Conservation (phyloP, 1,140 invertebrate species). For the Hylaeus anthracinus region DNA sequence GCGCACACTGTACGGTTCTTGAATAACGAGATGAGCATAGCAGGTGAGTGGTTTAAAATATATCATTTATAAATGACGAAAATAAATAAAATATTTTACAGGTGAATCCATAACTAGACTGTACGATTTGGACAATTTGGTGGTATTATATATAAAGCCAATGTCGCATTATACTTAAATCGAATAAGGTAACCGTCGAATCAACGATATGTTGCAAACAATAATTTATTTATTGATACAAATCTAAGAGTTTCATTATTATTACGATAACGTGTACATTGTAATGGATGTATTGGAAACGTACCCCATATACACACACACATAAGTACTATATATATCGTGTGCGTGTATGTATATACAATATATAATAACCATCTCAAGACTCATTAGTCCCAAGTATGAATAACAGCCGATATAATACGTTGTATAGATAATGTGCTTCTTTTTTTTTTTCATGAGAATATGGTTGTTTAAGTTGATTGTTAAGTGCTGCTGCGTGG, state of each 20-base stretch:
- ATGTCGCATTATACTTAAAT: slow-evolving; percentile 68
- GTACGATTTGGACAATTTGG: slow-evolving; percentile 77
- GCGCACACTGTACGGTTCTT: slow-evolving; percentile 81
- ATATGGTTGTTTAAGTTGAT: slow-evolving; percentile 32
- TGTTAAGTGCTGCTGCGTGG: slow-evolving; percentile 34
- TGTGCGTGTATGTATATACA: too few species aligned
- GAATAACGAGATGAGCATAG: slow-evolving; percentile 83
- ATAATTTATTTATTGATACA: slow-evolving; percentile 70
- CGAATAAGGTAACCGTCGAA: slow-evolving; percentile 53
- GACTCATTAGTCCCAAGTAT: slow-evolving; percentile 35
- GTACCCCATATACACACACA: slow-evolving; percentile 9
- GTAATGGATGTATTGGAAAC: slow-evolving; percentile 54
- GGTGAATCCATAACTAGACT: slow-evolving; percentile 76
- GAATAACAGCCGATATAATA: slow-evolving; percentile 36
- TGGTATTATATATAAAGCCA: slow-evolving; percentile 77
- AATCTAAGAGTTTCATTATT: slow-evolving; percentile 43
- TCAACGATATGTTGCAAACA: slow-evolving; percentile 58
- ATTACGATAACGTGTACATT: slow-evolving; percentile 34
- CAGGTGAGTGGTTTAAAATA: slow-evolving; percentile 76
- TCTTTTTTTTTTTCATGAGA: slow-evolving; percentile 11
- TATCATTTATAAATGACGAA: slow-evolving; percentile 1
- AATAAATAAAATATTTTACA: slow-evolving; percentile 57
- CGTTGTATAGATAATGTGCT: slow-evolving; percentile 43
- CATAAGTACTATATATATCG: slow-evolving; percentile 6
- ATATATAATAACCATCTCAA: slow-evolving; percentile 27